Percentiles rank a stretch among this genome's conserved stretches.
These are phyloP conservation scores for Buathra laborator DNA, from an alignment of 2,888 invertebrate species.

Conservation along the genomic window DNA sequence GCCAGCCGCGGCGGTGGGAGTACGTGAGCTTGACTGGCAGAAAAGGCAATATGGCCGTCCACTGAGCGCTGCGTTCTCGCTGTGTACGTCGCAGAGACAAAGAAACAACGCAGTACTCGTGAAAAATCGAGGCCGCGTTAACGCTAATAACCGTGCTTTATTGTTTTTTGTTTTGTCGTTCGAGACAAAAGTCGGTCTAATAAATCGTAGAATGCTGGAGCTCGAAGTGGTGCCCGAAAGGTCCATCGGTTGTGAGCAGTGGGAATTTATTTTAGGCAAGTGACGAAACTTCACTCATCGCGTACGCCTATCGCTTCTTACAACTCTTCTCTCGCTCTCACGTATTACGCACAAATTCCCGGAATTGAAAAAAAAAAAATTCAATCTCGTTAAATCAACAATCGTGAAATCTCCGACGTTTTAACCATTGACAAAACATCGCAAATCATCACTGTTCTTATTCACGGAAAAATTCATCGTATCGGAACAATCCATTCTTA, in stretches of 20 bases:
- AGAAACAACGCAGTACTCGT: conserved; percentile 83
- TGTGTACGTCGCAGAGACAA: conserved; percentile 80
- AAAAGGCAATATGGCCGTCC: conserved; percentile 85
- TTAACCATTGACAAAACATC: not conserved
- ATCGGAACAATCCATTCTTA: conserved; percentile 51
- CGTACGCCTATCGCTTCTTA: conserved; percentile 24
- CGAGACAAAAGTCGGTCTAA: conserved; percentile 52
- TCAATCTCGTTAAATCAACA: not conserved
- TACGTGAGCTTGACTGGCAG: conserved; percentile 69
- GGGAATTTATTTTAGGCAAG: conserved; percentile 98
- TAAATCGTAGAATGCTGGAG: conserved; percentile 91
- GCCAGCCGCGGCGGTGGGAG: conserved; percentile 77
- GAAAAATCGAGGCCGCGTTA: conserved; percentile 68
- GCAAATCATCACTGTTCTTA: not conserved
- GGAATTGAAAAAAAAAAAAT: not conserved
- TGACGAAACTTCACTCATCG: conserved; percentile 73
- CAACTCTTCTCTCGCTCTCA: conserved; percentile 43
- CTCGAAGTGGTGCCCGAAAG: conserved; percentile 98
- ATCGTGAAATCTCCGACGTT: not conserved
- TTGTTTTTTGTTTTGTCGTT: conserved; percentile 7
- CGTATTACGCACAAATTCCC: conserved; percentile 73
- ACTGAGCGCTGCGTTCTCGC: conserved; percentile 78
- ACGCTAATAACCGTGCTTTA: not conserved
- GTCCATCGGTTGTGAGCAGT: conserved; percentile 98
- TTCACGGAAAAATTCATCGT: conserved; percentile 34